Conservation (phyloP, 2,797 vertebrate genomes). For the Channa striata region DNA sequence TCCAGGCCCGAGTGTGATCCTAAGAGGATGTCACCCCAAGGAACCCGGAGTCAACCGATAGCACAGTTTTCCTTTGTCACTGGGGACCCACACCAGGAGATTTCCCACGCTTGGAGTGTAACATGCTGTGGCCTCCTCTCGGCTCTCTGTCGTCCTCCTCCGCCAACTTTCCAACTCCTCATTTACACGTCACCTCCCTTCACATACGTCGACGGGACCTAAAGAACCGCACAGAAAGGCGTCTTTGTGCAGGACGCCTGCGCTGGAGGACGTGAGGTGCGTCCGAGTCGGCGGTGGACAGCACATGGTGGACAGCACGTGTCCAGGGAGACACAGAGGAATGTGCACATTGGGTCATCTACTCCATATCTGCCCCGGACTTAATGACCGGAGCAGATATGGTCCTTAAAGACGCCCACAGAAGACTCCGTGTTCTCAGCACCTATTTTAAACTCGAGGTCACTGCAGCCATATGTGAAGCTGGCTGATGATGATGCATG, state of each 20-base stretch:
- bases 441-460: conserved; percentile 57
- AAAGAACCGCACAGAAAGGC: neutral
- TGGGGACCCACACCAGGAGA: conserved; percentile 68
- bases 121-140: conserved; percentile 40
- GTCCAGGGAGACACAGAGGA: conserved; percentile 58
- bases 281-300: conserved; percentile 32
- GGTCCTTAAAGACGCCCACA: conserved; percentile 29
- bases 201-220: neutral
- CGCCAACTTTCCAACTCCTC: neutral
- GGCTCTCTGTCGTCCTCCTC: conserved; percentile 11
- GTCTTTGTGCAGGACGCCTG: neutral
- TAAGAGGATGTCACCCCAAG: conserved; percentile 68
- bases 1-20: conserved; percentile 25
- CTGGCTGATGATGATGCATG: neutral
- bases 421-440: conserved; percentile 38
- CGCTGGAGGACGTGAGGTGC: conserved; percentile 22
- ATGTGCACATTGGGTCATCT: conserved; percentile 65
- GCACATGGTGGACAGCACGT: conserved; percentile 50
- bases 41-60: conserved; percentile 73
- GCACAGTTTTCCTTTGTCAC: conserved; percentile 75
- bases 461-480: conserved; percentile 7
- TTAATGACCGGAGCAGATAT: conserved; percentile 42
- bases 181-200: neutral
- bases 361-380: conserved; percentile 27
- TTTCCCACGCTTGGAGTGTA: conserved; percentile 83